Evolutionary conservation across 2,888 invertebrate genomes (phyloP).

Genomic region (Tetrapedia diversipes): DNA sequence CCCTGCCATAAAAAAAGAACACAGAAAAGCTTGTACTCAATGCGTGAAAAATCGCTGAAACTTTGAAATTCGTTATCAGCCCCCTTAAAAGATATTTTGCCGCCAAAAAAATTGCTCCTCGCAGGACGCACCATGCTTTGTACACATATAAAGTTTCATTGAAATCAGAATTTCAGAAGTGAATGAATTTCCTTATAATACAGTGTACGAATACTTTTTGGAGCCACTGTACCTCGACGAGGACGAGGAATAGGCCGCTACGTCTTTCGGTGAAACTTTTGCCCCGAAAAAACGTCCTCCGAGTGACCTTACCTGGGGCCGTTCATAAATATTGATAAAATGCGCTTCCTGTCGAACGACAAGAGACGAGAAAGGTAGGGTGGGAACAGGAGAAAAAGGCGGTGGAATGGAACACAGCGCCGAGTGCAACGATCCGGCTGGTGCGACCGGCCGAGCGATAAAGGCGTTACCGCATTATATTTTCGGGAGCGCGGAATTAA

Average conservation of each 20-base stretch:
- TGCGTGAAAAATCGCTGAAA: too few species aligned
- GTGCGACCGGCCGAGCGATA: conserved; percentile 55
- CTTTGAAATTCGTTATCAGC: too few species aligned
- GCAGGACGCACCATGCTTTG: too few species aligned
- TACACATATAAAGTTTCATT: too few species aligned
- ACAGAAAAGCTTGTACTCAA: too few species aligned
- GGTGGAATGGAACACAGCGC: neutral
- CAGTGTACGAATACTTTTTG: too few species aligned
- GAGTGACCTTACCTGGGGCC: conserved; percentile 72
- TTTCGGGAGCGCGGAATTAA: conserved; percentile 65
- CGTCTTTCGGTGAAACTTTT: conserved; percentile 39
- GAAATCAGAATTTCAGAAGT: too few species aligned
- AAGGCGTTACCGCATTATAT: conserved; percentile 67
- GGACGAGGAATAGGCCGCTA: neutral
- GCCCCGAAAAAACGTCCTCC: conserved; percentile 69
- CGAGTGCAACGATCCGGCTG: conserved; percentile 56
- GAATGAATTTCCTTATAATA: too few species aligned
- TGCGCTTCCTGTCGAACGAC: conserved; percentile 41
- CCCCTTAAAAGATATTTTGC: too few species aligned
- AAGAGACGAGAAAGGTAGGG: conserved; percentile 33
- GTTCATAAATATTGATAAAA: conserved; percentile 69
- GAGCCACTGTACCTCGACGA: too few species aligned
- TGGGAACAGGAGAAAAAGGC: conserved; percentile 13
- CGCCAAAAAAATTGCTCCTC: too few species aligned
- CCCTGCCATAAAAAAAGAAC: too few species aligned